These are phyloP conservation scores for Syrmaticus mikado DNA, from an alignment of 2,113 vertebrate genomes.

Conservation along the genomic window DNA sequence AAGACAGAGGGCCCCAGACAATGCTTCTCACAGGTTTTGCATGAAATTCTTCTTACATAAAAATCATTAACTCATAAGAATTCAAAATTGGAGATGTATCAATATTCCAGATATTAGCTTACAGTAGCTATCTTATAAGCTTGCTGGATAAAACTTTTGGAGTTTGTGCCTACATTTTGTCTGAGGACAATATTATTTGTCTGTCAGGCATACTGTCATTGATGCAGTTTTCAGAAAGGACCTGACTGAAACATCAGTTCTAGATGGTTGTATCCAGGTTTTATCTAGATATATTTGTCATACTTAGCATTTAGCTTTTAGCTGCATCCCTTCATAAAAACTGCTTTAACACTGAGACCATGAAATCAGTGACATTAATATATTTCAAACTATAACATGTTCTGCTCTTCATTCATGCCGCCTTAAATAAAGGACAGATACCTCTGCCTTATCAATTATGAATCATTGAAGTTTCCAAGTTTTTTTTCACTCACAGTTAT, in stretches of 20 bases:
- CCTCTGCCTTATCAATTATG: background rate
- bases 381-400: background rate
- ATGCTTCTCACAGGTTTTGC: background rate
- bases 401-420: background rate
- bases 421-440: accelerated
- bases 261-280: background rate
- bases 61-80: background rate
- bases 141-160: background rate
- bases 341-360: background rate
- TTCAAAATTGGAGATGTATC: background rate
- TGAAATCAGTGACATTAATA: background rate
- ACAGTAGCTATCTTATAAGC: background rate
- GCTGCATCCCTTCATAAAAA: background rate
- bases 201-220: background rate
- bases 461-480: background rate
- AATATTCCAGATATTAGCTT: background rate
- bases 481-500: background rate
- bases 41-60: background rate
- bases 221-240: background rate
- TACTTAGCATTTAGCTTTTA: background rate
- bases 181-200: background rate
- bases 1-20: background rate
- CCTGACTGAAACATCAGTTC: background rate
- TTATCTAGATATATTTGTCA: background rate
- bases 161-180: background rate